Conservation (phyloP, 2,888 invertebrate genomes). For the Epinotia bilunana region DNA sequence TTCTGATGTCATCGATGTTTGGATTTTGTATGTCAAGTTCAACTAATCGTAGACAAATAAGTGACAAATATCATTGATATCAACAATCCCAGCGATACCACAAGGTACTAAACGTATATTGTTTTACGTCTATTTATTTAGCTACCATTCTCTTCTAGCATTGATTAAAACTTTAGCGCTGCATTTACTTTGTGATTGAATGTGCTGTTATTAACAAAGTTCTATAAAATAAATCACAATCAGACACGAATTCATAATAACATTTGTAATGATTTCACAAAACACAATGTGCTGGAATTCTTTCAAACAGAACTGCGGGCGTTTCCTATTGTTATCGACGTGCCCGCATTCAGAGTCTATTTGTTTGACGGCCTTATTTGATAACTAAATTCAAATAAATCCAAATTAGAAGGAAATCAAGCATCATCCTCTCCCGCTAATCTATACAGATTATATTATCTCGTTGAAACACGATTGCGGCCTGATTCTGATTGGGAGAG, state of each 20-base stretch:
- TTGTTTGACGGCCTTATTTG: slow-evolving; percentile 29
- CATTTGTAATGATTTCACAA: slow-evolving; percentile 5
- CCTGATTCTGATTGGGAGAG: slow-evolving; percentile 21
- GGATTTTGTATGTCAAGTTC: no score
- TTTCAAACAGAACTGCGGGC: slow-evolving; percentile 37
- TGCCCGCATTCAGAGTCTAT: slow-evolving; percentile 28
- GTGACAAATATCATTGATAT: no score
- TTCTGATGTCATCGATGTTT: no score
- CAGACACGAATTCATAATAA: slow-evolving; percentile 10
- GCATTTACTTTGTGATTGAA: background rate
- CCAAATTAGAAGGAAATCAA: slow-evolving; percentile 32
- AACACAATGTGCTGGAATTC: slow-evolving; percentile 26
- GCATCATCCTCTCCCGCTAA: slow-evolving; percentile 33
- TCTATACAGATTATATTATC: slow-evolving; percentile 34
- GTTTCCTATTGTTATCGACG: slow-evolving; percentile 39
- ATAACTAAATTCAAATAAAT: slow-evolving; percentile 35
- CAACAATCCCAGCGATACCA: no score
- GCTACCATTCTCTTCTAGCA: no score
- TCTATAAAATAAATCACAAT: slow-evolving; percentile 8
- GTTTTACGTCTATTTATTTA: no score
- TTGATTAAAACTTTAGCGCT: no score
- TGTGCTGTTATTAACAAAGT: background rate
- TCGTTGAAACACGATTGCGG: slow-evolving; percentile 25
- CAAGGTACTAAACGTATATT: no score
- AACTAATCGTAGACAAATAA: no score